phyloP scores from a whole-genome alignment of 2,113 vertebrate species.

The Sphaerodactylus townsendi region DNA sequence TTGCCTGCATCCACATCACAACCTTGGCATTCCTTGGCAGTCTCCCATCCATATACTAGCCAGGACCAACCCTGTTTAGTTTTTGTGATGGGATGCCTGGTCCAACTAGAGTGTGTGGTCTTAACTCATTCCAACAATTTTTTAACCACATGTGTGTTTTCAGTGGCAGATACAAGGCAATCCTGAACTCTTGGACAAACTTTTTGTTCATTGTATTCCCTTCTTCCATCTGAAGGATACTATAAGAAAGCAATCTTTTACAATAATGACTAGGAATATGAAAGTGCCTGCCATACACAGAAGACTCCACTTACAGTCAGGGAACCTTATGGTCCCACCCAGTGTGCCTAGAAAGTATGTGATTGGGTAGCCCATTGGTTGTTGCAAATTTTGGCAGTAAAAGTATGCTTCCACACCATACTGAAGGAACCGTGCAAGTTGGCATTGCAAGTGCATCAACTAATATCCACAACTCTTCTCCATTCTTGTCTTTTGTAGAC shows the following conservation, averaged over 20 bases:
- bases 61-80: no score
- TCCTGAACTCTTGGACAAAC: background rate
- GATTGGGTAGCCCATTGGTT: background rate
- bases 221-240: background rate
- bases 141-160: background rate
- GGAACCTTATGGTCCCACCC: no score
- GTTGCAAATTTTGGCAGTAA: background rate
- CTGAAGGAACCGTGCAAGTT: background rate
- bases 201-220: background rate
- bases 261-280: background rate
- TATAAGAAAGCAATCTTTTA: background rate
- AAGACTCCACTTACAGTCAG: no score
- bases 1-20: no score
- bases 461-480: background rate
- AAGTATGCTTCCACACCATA: background rate
- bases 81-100: no score
- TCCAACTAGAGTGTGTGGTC: no score
- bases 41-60: no score
- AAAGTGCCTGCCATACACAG: no score
- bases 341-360: background rate
- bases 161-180: background rate
- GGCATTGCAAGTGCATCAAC: background rate
- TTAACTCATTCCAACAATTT: background rate
- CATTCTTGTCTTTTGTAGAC: no score
- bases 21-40: no score